A percentile compares a stretch with the other conserved stretches of the same genome.
Evolutionary conservation across 2,113 vertebrate genomes (phyloP).

Genomic region (Hemicordylus capensis): DNA sequence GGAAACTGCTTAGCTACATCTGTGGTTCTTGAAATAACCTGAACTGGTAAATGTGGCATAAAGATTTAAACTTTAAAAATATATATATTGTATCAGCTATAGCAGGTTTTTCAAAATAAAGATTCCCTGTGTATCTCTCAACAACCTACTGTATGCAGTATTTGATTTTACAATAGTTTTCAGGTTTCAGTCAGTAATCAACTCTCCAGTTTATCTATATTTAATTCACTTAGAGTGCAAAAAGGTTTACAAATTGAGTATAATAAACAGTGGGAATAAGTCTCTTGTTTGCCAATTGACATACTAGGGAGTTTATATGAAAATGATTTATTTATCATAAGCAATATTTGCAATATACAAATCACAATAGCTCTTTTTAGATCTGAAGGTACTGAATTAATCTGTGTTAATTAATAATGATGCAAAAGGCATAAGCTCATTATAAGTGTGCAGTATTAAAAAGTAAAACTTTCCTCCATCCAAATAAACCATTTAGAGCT

Average conservation of each 20-base stretch:
- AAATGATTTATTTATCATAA: neutral
- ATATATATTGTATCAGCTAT: neutral
- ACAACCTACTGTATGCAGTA: neutral
- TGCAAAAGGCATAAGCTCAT: neutral
- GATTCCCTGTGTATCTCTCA: rapidly evolving
- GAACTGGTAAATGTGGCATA: neutral
- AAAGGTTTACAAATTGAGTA: neutral
- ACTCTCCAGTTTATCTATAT: neutral
- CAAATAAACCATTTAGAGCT: neutral
- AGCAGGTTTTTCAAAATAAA: neutral
- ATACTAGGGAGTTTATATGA: neutral
- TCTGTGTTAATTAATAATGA: neutral
- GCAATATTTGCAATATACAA: neutral
- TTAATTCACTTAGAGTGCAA: neutral
- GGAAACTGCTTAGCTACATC: neutral
- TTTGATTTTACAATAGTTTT: neutral
- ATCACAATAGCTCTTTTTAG: neutral
- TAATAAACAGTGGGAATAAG: neutral
- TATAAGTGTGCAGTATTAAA: neutral
- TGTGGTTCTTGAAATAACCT: neutral
- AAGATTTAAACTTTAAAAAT: neutral
- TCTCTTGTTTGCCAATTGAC: neutral
- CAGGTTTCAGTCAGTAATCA: neutral
- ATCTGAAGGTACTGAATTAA: neutral
- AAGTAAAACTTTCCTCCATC: neutral